Conservation (phyloP, 1,140 invertebrate genomes). For the Drepana arcuata region DNA sequence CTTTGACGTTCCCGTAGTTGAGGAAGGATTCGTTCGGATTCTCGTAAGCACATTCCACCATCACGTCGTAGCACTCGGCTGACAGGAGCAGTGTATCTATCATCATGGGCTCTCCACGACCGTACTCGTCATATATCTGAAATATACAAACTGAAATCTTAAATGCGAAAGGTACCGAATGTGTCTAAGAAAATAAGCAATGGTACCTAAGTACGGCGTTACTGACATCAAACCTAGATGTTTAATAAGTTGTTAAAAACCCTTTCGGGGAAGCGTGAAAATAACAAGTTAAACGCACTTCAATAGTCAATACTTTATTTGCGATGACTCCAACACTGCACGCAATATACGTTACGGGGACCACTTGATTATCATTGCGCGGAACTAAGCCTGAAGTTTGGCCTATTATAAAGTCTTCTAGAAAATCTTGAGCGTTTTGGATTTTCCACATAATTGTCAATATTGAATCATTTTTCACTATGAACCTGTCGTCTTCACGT, state of each 20-base stretch:
- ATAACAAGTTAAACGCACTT: slow-evolving; percentile 29
- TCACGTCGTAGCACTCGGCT: slow-evolving; percentile 62
- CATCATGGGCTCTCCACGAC: slow-evolving; percentile 51
- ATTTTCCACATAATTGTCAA: slow-evolving; percentile 59
- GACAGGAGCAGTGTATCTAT: slow-evolving; percentile 39
- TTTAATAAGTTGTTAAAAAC: too few species aligned
- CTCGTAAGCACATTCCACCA: slow-evolving; percentile 55
- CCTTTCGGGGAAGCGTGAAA: too few species aligned
- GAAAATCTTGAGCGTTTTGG: slow-evolving; percentile 45
- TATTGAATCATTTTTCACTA: slow-evolving; percentile 63
- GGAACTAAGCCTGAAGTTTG: slow-evolving; percentile 40
- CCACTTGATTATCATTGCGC: slow-evolving; percentile 52
- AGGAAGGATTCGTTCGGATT: slow-evolving; percentile 41
- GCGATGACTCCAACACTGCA: slow-evolving; percentile 47
- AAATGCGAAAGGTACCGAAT: too few species aligned
- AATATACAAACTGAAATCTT: too few species aligned
- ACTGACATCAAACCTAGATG: too few species aligned
- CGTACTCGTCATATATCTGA: slow-evolving; percentile 53
- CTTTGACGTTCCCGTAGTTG: slow-evolving; percentile 61
- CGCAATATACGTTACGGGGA: slow-evolving; percentile 54
- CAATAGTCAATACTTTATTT: slow-evolving; percentile 40
- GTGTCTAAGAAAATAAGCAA: too few species aligned
- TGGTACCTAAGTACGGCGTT: too few species aligned
- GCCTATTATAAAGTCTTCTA: slow-evolving; percentile 54
- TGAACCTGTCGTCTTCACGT: slow-evolving; percentile 54